Percentiles rank a stretch among this genome's conserved stretches.
Conservation (phyloP, 2,113 vertebrate species). For the Sturnus vulgaris region DNA sequence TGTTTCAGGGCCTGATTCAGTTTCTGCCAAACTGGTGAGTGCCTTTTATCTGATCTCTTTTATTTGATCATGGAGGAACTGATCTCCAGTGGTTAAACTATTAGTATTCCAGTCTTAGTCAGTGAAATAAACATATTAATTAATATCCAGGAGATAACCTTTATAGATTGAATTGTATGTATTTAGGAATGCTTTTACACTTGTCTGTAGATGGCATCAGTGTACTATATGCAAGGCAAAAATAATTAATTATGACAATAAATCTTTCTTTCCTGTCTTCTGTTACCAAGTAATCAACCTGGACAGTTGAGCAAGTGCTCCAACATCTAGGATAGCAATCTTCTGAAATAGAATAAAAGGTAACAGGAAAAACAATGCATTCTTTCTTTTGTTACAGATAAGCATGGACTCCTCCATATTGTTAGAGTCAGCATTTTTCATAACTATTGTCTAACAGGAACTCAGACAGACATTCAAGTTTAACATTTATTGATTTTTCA, state of each 20-base stretch:
- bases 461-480: background rate
- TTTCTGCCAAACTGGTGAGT: background rate
- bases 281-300: background rate
- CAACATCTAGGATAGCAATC: background rate
- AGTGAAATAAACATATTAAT: conserved; percentile 26
- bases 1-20: background rate
- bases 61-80: background rate
- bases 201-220: conserved; percentile 73
- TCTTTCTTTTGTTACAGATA: background rate
- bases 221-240: conserved; percentile 36
- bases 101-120: background rate
- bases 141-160: background rate
- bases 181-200: background rate
- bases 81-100: background rate
- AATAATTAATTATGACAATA: background rate
- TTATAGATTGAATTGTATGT: background rate
- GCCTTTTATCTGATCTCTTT: background rate
- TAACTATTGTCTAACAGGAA: background rate
- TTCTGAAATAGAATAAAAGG: conserved; percentile 15
- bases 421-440: conserved; percentile 47
- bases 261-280: background rate
- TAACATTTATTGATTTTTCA: conserved; percentile 34
- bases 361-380: background rate
- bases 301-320: background rate
- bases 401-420: background rate